phyloP scores from a whole-genome alignment of 2,113 vertebrate genomes.

The Rousettus leschenaultii region DNA sequence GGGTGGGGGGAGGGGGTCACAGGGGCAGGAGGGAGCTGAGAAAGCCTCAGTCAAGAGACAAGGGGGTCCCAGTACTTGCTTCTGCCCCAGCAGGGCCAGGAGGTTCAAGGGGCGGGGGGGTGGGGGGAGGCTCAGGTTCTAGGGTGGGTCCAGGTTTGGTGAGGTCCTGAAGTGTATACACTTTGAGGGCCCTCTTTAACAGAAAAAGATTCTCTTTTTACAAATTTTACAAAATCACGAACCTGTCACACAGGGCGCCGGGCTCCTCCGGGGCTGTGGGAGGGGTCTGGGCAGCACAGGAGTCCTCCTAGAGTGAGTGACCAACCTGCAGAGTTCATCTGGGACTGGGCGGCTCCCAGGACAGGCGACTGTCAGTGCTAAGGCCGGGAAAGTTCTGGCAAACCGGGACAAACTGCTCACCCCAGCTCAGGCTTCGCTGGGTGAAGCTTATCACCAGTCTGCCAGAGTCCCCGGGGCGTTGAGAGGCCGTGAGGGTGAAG shows the following conservation, averaged over 20 bases:
- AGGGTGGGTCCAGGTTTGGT: neutral
- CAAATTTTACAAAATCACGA: neutral
- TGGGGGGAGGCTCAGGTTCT: neutral
- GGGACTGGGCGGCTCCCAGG: neutral
- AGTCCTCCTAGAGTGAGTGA: too few relatives aligned
- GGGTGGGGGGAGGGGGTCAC: fast-evolving
- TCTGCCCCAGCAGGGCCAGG: neutral
- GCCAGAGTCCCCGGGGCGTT: fast-evolving
- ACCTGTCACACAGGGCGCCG: neutral
- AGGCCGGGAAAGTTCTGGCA: neutral
- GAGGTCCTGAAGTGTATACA: neutral
- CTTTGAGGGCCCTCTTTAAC: neutral
- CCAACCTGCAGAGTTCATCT: neutral
- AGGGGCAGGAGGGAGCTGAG: neutral
- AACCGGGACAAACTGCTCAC: neutral
- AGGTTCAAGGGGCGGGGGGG: too few relatives aligned
- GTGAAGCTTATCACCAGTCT: neutral
- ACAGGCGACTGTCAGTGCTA: neutral
- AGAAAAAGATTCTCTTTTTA: neutral
- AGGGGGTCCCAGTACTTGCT: neutral
- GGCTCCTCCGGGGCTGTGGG: fast-evolving
- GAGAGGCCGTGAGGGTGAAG: fast-evolving
- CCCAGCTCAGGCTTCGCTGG: neutral
- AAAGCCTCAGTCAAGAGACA: neutral
- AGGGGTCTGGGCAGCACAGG: neutral